These are phyloP conservation scores for Eolophus roseicapilla DNA, from an alignment of 2,113 vertebrate genomes.

Conservation along the genomic window DNA sequence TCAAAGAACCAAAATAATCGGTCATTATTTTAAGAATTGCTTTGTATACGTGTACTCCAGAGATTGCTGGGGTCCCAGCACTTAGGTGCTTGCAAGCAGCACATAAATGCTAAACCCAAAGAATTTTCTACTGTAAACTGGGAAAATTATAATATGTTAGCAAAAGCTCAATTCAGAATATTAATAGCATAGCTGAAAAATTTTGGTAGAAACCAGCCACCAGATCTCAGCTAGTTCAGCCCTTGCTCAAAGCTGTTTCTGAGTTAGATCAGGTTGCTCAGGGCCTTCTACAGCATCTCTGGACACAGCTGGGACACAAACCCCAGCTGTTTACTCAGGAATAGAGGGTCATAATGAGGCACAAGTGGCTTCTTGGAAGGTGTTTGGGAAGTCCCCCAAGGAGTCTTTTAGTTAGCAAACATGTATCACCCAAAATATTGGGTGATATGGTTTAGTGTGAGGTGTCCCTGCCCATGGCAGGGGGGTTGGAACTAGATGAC, in stretches of 20 bases:
- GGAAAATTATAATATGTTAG: neutral
- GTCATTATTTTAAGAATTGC: neutral
- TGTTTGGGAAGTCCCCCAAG: neutral
- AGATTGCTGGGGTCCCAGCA: neutral
- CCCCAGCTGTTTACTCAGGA: neutral
- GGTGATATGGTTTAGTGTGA: too few species aligned
- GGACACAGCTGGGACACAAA: neutral
- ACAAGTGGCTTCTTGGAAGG: neutral
- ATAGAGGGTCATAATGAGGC: neutral
- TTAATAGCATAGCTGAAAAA: neutral
- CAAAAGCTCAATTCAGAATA: neutral
- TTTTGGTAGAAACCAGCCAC: neutral
- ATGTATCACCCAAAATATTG: too few species aligned
- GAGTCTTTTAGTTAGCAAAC: neutral
- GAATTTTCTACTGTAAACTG: neutral
- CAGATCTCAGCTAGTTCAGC: neutral
- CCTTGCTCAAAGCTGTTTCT: neutral
- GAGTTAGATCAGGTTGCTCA: neutral
- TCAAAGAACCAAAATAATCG: neutral
- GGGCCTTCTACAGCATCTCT: neutral
- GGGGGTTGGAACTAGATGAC: too few species aligned
- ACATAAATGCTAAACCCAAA: fast-evolving
- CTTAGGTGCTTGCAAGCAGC: neutral
- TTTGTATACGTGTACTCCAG: neutral
- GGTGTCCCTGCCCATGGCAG: too few species aligned